Evolutionary conservation across 2,113 vertebrate genomes (phyloP), one percentile per base, ranked within the genome.

Genomic region (Corythaeola cristata): DNA sequence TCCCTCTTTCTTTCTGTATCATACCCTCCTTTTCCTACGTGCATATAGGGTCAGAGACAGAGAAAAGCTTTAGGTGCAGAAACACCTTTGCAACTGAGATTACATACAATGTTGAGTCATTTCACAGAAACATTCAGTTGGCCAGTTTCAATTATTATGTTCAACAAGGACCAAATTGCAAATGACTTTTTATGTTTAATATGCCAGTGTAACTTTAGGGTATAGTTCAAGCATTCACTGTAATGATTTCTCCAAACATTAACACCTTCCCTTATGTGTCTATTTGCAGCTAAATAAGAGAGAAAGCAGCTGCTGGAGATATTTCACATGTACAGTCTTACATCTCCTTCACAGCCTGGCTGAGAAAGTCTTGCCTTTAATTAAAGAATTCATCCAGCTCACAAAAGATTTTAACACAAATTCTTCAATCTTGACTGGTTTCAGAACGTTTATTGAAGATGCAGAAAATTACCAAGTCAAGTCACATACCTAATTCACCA

Each of bases 301-400:
- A 72, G 55, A 87, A 90, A 67, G 27, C 24, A 39, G 74, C 12
- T 88, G 60, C 74, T 53, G 44, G 28, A 77, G 35, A 6, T 76
- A 71, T 62, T 87, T 88, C 47, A 90, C 59, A 58, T 59, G 37
- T 71, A 22, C 24, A 67, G 44, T 18, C 79, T 69, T 59, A 13
- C n/a, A 79, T n/a, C 22, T 84, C 62, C 35, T 94, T 88, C 69
- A 55, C 47, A 81, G n/a, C 30, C 64, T 89, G 53, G 26, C 23
- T 74, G 64, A 90, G 68, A 87, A 94, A 84, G 35, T 50, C 41
- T 47, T 81, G 18, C 20, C 60, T 92, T 60, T 85, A 84, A 94
- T 79, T 93, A 96, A 88, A 81, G n/a, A 80, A 93, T 85, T 85
- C 24, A 44, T 81, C 28, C 83, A 95, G 49, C 24, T 91, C 33